phyloP scores from a whole-genome alignment of 1,140 invertebrate genomes.

The Hyles vespertilio region DNA sequence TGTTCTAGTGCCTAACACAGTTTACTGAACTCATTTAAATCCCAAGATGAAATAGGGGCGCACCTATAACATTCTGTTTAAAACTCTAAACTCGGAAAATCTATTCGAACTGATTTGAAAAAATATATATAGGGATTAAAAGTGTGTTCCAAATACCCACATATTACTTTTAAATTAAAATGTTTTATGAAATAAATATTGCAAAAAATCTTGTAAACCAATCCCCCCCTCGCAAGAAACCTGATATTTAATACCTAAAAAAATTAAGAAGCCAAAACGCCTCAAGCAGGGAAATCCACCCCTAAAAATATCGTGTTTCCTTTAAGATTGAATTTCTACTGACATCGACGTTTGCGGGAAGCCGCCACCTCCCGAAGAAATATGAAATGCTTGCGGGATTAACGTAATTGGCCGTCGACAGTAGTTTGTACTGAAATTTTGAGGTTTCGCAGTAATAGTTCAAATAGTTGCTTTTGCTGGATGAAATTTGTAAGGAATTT shows the following conservation, averaged over 20 bases:
- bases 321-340: constrained; percentile 8
- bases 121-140: too few species aligned
- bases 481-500: too few species aligned
- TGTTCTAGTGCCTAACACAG: too few species aligned
- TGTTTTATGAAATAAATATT: too few species aligned
- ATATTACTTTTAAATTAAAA: too few species aligned
- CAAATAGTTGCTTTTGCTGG: background rate
- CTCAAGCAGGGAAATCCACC: background rate
- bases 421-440: background rate
- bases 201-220: background rate
- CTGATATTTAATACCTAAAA: background rate
- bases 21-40: too few species aligned
- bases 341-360: background rate
- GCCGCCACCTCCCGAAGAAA: constrained; percentile 1
- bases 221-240: background rate
- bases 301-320: constrained; percentile 4
- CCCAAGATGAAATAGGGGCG: too few species aligned
- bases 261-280: constrained; percentile 1
- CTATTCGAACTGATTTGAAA: too few species aligned
- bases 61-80: too few species aligned
- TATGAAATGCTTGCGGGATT: constrained; percentile 1
- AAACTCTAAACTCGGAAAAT: too few species aligned
- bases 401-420: background rate
- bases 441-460: background rate
- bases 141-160: too few species aligned